Evolutionary conservation across 2,888 invertebrate genomes (phyloP), one percentile per base, ranked within the genome.

Genomic region (Zhengitettix transpicula): DNA sequence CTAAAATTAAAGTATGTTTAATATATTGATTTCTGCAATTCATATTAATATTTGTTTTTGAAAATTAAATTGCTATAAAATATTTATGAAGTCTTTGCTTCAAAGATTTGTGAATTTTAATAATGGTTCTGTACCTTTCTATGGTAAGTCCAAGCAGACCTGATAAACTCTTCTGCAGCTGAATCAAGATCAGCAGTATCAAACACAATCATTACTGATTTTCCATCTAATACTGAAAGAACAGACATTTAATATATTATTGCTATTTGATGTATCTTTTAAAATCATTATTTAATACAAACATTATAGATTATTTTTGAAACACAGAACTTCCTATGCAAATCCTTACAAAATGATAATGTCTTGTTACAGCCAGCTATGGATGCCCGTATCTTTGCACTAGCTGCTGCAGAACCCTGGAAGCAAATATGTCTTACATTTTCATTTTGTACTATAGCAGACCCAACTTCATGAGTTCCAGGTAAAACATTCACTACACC

Each of bases 141-240:
- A 64, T 75, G 75, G 66, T 77, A 75, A 59, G 75, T 73, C 76
- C 78, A 80, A 40, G 76, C 74, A 17, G 76, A 76, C 63, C 76
- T 74, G 47, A 78, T 71, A 9, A 77, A 71, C 44, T 73, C 72
- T 64, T 79, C 77, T 56, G 76, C 74, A 1, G 78, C 77, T 56
- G 79, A 78, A 71, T 80, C 78, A 51, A 79, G 66, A 69, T 81
- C 81, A 11, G 78, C 76, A 55, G 72, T 70, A 61, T 79, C 79
- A 69, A 78, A 79, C 58, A 80, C 73, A 51, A 81, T 69, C 64
- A 77, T 73, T 1, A 77, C 73, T 54, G 73, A 74, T 63, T 73
- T 73, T 0, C 74, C 73, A 47, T 72, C 71, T 17, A 75, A 67
- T 65, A 75, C 74, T 68, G 63, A 47, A 64, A 64, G 14, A 58